phyloP scores from a whole-genome alignment of 2,888 invertebrate genomes.

The Noctuana brunneofusca region DNA sequence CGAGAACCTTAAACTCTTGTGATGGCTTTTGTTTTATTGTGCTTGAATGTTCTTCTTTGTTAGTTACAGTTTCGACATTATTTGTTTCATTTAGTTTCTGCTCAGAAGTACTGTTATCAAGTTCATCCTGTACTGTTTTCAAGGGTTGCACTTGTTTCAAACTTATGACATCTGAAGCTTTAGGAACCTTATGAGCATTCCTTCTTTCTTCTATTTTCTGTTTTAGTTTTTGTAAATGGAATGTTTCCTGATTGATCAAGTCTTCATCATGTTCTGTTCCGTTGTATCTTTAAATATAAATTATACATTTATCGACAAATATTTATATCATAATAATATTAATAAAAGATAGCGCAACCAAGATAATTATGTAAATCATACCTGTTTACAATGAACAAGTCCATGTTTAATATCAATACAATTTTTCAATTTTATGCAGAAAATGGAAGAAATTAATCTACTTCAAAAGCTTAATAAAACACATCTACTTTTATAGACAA shows the following conservation, averaged over 20 bases:
- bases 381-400: conserved; percentile 88
- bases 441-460: no score
- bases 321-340: neutral
- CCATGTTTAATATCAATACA: no score
- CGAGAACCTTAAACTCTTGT: conserved; percentile 86
- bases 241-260: conserved; percentile 74
- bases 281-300: conserved; percentile 64
- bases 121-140: neutral
- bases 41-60: conserved; percentile 1
- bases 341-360: neutral
- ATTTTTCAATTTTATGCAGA: no score
- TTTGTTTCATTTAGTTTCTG: conserved; percentile 1
- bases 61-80: conserved; percentile 9
- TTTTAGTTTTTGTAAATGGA: conserved; percentile 82
- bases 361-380: conserved; percentile 48
- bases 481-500: no score
- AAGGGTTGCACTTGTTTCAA: conserved; percentile 34
- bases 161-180: conserved; percentile 36
- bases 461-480: no score
- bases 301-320: neutral
- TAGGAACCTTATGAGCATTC: conserved; percentile 48
- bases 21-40: conserved; percentile 36
- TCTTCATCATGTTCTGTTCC: conserved; percentile 64
- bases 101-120: conserved; percentile 21
- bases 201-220: conserved; percentile 84